Evolutionary conservation across 2,113 vertebrate genomes (phyloP).

Genomic region (Sprattus sprattus): DNA sequence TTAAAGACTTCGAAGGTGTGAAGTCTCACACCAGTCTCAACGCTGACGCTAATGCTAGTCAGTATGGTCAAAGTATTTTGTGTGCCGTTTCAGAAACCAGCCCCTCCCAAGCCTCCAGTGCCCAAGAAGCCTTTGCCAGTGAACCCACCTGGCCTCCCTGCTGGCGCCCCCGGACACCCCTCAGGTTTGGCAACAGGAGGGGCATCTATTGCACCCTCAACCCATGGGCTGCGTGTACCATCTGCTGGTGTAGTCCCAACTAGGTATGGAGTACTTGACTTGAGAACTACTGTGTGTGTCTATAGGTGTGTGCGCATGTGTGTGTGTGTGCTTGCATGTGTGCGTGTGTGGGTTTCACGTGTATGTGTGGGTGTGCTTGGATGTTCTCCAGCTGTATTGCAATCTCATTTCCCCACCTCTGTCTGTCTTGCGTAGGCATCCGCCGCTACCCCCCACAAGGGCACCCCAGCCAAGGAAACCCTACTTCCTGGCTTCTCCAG

Average conservation of each 20-base stretch:
- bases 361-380: constrained; percentile 23
- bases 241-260: constrained; percentile 39
- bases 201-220: constrained; percentile 28
- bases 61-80: neutral
- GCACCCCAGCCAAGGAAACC: constrained; percentile 46
- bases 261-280: constrained; percentile 29
- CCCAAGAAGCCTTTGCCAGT: constrained; percentile 62
- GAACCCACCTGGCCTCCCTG: constrained; percentile 26
- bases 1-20: too few relatives aligned
- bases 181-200: neutral
- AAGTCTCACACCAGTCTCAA: too few relatives aligned
- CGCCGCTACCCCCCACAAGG: constrained; percentile 56
- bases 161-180: neutral
- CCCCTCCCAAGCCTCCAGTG: constrained; percentile 60
- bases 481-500: constrained; percentile 40
- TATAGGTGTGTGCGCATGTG: neutral
- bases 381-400: neutral
- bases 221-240: constrained; percentile 13
- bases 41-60: too few relatives aligned
- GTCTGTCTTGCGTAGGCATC: constrained; percentile 48
- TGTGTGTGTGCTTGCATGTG: neutral
- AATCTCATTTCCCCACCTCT: neutral
- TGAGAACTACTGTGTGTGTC: neutral
- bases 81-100: constrained; percentile 49
- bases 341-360: constrained; percentile 18